Evolutionary conservation across 2,113 vertebrate species (phyloP).

Genomic region (Triplophysa dalaica): DNA sequence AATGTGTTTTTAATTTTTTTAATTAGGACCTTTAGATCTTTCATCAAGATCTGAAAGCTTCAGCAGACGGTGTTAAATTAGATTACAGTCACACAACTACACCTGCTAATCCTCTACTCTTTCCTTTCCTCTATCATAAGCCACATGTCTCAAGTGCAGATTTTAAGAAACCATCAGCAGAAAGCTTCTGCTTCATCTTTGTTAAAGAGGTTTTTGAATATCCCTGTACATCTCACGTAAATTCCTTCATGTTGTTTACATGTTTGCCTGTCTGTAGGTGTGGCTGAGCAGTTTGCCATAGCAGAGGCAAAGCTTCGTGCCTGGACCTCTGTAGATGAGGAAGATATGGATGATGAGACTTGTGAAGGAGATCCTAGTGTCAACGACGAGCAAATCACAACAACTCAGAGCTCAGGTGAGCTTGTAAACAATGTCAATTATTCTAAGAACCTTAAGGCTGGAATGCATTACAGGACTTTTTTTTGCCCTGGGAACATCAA

Average conservation of each 20-base stretch:
- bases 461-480: too few relatives aligned
- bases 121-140: neutral
- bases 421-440: neutral
- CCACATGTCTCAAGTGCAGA: too few relatives aligned
- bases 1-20: neutral
- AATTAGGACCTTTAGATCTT: conserved; percentile 17
- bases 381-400: conserved; percentile 59
- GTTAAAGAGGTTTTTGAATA: too few relatives aligned
- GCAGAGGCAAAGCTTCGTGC: conserved; percentile 94
- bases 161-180: too few relatives aligned
- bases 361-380: conserved; percentile 83
- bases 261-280: conserved; percentile 67
- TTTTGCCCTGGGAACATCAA: too few relatives aligned
- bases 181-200: too few relatives aligned
- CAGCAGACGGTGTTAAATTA: conserved; percentile 72
- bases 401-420: conserved; percentile 67
- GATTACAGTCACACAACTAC: conserved; percentile 57
- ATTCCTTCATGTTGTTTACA: neutral
- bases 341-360: conserved; percentile 84
- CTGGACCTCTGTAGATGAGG: conserved; percentile 92
- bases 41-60: conserved; percentile 17
- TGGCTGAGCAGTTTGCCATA: conserved; percentile 95
- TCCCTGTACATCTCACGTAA: too few relatives aligned
- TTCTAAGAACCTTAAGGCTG: too few relatives aligned
- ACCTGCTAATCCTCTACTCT: conserved; percentile 35